Base-by-base conservation (phyloP, 2,888 invertebrate genomes). In the Epistrophe grossulariae region DNA sequence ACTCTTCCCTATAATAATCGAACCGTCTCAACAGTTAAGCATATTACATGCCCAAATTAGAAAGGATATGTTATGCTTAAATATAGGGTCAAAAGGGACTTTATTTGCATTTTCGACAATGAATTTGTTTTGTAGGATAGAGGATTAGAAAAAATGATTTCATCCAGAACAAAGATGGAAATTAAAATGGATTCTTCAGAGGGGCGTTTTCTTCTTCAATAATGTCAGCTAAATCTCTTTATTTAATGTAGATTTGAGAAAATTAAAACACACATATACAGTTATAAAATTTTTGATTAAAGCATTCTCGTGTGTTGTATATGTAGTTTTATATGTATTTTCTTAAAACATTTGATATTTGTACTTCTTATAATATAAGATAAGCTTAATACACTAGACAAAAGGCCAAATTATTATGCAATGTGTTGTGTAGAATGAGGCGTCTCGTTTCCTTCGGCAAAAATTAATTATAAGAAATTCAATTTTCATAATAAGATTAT, bases 401-500 rank as follows among this genome's bases (percentile, higher is more conserved):
- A 40, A 40, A 24, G 24, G n/a, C 7, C 11, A 62, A 8, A 31
- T 31, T 31, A 6, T 4, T 31, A 35, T 62, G 24, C 40, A 40
- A 40, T 40, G 19, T 60, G 13, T 60, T 60, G 35, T 60, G 19
- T 19, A 0, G 13, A 60, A 60, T 19, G 40, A 60, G 60, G 15
- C 19, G 4, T 19, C 40, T 35, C 10, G n/a, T 17, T 17, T 17
- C 7, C 40, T 38, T 40, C 13, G 62, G 11, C 24, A 15, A 15
- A 40, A 62, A 62, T 40, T 62, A 62, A 62, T 62, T 62, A 62
- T 6, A 40, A 62, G 62, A 62, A 62, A 62, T 62, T 62, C 62
- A 62, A 62, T 62, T 19, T 62, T 62, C 62, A 62, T 62, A 40
- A 43, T 24, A 62, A 11, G 40, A 62, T 40, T 62, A 24, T 24